Conservation (phyloP, 64 coral and sea anemone genomes). For the Porites australiensis region DNA sequence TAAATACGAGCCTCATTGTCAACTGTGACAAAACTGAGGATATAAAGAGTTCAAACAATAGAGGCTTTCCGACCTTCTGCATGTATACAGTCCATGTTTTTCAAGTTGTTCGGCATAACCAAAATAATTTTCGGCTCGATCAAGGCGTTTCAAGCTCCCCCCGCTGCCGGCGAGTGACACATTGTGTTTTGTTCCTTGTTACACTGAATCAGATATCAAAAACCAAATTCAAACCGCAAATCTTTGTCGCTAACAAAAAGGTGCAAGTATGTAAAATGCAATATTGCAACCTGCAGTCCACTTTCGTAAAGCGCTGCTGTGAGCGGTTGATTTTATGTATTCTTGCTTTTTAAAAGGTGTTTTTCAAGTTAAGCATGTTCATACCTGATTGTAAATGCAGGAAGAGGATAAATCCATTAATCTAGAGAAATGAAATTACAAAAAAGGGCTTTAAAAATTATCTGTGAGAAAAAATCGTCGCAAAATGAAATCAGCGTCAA, state of each 20-base stretch:
- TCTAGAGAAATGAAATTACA: not conserved
- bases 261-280: not conserved
- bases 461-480: not conserved
- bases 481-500: not conserved
- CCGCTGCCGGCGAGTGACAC: too few relatives aligned
- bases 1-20: too few relatives aligned
- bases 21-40: too few relatives aligned
- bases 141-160: too few relatives aligned
- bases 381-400: constrained; percentile 11
- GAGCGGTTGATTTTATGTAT: not conserved
- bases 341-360: constrained; percentile 1
- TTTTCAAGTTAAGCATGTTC: not conserved
- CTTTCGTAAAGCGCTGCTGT: not conserved
- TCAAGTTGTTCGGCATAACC: too few relatives aligned
- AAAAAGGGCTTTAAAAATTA: not conserved
- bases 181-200: too few relatives aligned
- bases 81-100: too few relatives aligned
- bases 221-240: too few relatives aligned
- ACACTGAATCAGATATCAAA: too few relatives aligned
- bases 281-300: not conserved
- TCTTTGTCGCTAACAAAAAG: not conserved
- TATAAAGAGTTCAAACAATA: too few relatives aligned
- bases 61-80: too few relatives aligned
- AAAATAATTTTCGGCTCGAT: too few relatives aligned
- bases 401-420: not conserved